Percentiles rank a stretch among this genome's conserved stretches.
Conservation (phyloP, 92 coral and sea anemone genomes). For the Epizoanthus rinbou region DNA sequence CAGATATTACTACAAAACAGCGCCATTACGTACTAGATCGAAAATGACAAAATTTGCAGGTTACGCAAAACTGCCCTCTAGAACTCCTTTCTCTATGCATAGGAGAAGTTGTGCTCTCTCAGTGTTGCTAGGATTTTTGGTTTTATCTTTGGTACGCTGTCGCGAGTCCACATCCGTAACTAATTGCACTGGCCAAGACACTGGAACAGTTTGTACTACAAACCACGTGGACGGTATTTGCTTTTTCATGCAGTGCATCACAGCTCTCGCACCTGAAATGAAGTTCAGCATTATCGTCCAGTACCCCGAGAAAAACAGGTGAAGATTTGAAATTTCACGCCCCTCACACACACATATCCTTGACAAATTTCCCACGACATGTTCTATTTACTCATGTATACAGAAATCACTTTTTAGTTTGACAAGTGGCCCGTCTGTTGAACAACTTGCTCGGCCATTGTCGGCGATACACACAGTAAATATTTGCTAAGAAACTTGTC, state of each 20-base stretch:
- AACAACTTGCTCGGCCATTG: not conserved
- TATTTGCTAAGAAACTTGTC: constrained; percentile 10
- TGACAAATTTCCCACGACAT: too few relatives aligned
- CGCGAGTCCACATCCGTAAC: not conserved
- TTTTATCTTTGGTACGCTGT: not conserved
- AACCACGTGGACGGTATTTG: not conserved
- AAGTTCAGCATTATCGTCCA: constrained; percentile 18
- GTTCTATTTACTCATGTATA: too few relatives aligned
- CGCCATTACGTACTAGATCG: not conserved
- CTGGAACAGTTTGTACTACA: constrained; percentile 21
- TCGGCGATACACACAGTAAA: constrained; percentile 10
- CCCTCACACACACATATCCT: too few relatives aligned
- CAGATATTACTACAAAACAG: not conserved
- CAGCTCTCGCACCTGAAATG: not conserved
- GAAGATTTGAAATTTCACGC: not conserved
- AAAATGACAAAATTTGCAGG: not conserved
- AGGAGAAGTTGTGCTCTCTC: not conserved
- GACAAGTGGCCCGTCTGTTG: not conserved
- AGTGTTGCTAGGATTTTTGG: not conserved
- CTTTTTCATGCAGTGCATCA: constrained; percentile 13
- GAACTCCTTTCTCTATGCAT: not conserved
- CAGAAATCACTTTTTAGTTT: too few relatives aligned
- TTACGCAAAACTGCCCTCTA: not conserved
- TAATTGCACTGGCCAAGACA: not conserved
- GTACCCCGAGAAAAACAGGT: constrained; percentile 42